Base-by-base conservation (phyloP, 1,140 invertebrate species). In the Drosophila nigrodunni region DNA sequence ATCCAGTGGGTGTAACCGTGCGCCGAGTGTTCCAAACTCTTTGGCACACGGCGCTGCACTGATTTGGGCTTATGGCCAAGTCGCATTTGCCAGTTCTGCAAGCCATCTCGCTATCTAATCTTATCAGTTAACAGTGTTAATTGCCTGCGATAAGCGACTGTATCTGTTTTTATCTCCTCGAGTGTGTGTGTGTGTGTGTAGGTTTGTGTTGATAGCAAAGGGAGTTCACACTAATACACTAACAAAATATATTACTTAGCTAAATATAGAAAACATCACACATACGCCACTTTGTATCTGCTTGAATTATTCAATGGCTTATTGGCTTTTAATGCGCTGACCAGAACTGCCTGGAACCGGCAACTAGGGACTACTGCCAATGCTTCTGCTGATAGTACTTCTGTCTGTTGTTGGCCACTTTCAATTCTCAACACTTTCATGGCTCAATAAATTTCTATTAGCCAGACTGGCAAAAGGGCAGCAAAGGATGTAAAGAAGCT, bases 361-460 rank as follows among this genome's bases (percentile, higher is more conserved):
- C 55, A 35, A 49, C n/a, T 34, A n/a, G 9, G 7, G 49, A 18
- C 35, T 61, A 30, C 46, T 49, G 58, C 64, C 47, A 13, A 18
- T 41, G 46, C 37, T 25, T 15, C 46, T 60, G 46, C 50, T 10
- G 35, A 9, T 25, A 25, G 2, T 25, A 5, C 25, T 30, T 0
- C 25, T 30, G 25, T 30, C 25, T 30, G 25, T 30, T 25, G 47
- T 25, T 68, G 46, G 62, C 61, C 60, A 73, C 71, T 30, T 30
- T 30, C 25, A 30, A 72, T 50, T 89, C 85, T 89, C 85, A 89
- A 79, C 85, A 89, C 85, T 85, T 89, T 89, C 85, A 89, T 89
- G 85, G 85, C 78, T 85, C 80, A 81, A 89, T 89, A 89, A 89
- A 85, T 89, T 89, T 80, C 80, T 85, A 85, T 89, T 89, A 89